These are phyloP conservation scores for Ommatoiulus sabulosus DNA, from an alignment of 2,888 invertebrate genomes.

Conservation along the genomic window DNA sequence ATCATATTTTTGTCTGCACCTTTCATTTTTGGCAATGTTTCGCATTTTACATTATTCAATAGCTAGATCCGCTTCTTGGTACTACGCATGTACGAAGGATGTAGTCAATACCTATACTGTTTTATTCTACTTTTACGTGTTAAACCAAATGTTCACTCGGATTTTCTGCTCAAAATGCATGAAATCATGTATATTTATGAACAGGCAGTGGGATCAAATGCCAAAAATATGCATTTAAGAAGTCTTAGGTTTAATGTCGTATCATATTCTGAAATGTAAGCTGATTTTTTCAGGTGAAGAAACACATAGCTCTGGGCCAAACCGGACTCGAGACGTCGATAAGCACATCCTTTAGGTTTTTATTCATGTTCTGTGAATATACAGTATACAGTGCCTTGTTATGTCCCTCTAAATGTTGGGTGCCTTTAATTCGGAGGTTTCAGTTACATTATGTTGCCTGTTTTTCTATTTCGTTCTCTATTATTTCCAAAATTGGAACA, in stretches of 20 bases:
- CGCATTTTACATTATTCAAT: background rate
- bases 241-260: background rate
- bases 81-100: background rate
- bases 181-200: slow-evolving; percentile 32
- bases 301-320: background rate
- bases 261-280: background rate
- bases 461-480: background rate
- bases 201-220: background rate
- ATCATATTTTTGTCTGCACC: background rate
- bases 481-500: no score
- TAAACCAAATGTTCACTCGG: background rate
- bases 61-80: background rate
- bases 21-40: background rate
- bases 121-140: background rate
- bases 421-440: background rate
- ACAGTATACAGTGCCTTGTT: background rate
- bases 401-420: background rate
- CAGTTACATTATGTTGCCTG: background rate
- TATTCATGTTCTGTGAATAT: slow-evolving; percentile 11
- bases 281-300: background rate
- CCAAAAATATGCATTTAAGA: slow-evolving; percentile 31
- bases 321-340: slow-evolving; percentile 31
- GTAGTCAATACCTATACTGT: background rate
- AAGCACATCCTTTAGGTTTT: background rate
- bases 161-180: slow-evolving; percentile 3